These are phyloP conservation scores for Halyomorpha halys DNA, from an alignment of 1,140 invertebrate species.

Conservation along the genomic window DNA sequence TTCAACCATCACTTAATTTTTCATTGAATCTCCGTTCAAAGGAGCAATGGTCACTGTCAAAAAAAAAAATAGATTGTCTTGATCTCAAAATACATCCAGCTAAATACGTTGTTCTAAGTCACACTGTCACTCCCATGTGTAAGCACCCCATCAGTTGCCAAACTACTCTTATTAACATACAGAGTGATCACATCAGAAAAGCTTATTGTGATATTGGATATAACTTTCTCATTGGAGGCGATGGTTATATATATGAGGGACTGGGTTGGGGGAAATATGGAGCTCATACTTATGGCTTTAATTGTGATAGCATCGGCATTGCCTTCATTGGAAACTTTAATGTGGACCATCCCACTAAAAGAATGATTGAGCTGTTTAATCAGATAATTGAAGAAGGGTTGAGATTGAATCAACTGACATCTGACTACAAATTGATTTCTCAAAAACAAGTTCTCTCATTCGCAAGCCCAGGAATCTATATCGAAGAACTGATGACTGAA, in stretches of 20 bases:
- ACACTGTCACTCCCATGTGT: no score
- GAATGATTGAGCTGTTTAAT: slow-evolving; percentile 32
- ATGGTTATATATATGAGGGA: slow-evolving; percentile 62
- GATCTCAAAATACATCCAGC: slow-evolving; percentile 47
- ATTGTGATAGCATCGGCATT: slow-evolving; percentile 52
- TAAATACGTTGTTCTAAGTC: slow-evolving; percentile 33
- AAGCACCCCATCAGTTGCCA: no score
- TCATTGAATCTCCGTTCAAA: no score
- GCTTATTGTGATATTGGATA: no score
- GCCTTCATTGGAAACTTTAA: slow-evolving; percentile 46
- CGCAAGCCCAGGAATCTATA: not conserved
- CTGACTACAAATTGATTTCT: slow-evolving; percentile 3
- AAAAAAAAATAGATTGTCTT: no score
- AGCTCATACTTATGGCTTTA: slow-evolving; percentile 54
- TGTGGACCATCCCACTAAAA: slow-evolving; percentile 34
- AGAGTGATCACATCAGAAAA: no score
- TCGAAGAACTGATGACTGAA: not conserved
- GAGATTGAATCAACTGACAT: not conserved
- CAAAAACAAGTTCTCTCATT: not conserved
- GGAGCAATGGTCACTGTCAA: no score
- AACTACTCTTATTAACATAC: no score
- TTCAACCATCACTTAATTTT: no score
- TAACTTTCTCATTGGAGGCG: slow-evolving; percentile 44
- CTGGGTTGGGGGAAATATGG: slow-evolving; percentile 51
- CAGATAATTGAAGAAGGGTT: not conserved